phyloP scores from a whole-genome alignment of 1,140 invertebrate species.

The Rhizoglyphus robini region DNA sequence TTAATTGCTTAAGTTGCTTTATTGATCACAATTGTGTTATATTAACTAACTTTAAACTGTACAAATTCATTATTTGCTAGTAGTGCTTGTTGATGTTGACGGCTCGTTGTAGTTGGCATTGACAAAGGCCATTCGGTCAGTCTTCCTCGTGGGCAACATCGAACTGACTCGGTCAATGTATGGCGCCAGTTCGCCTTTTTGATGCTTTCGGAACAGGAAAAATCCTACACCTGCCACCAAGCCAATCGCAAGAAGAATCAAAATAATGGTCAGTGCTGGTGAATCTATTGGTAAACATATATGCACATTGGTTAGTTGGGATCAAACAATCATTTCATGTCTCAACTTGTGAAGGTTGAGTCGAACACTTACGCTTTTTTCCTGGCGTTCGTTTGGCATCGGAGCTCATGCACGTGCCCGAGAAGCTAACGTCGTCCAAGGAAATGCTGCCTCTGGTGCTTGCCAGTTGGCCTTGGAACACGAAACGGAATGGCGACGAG shows the following conservation, averaged over 20 bases:
- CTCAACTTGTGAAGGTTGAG: background rate
- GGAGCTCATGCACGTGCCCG: background rate
- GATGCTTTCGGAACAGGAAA: background rate
- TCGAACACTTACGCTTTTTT: background rate
- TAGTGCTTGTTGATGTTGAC: background rate
- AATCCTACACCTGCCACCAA: background rate
- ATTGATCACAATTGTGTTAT: no score
- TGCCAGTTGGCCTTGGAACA: background rate
- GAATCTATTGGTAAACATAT: background rate
- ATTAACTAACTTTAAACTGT: no score
- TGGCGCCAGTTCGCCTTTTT: background rate
- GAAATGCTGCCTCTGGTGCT: background rate
- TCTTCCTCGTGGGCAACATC: background rate
- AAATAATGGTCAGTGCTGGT: background rate
- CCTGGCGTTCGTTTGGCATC: background rate
- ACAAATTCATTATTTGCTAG: no score
- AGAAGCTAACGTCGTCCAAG: constrained; percentile 1
- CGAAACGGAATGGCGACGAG: background rate
- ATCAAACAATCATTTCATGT: background rate
- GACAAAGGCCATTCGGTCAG: background rate
- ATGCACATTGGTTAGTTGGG: background rate
- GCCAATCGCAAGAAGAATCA: background rate
- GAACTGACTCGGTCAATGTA: background rate
- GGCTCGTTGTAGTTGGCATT: background rate
- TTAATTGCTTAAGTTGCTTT: no score